These are phyloP conservation scores for Notoglanidium macrostoma DNA, from an alignment of 2,797 vertebrate genomes.

Conservation along the genomic window DNA sequence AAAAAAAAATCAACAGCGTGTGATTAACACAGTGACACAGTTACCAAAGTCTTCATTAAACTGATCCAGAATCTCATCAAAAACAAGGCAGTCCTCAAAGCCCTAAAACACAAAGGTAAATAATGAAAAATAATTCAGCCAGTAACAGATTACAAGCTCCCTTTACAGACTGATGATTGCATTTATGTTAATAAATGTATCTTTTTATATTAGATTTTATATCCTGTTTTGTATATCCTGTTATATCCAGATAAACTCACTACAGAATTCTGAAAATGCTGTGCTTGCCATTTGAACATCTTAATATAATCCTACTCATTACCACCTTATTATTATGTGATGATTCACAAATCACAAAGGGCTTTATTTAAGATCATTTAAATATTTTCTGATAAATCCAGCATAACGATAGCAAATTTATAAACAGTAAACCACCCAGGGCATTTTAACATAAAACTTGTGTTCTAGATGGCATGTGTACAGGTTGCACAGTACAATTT, in stretches of 20 bases:
- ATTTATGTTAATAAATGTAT: background rate
- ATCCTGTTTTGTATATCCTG: background rate
- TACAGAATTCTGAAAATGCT: background rate
- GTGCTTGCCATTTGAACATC: background rate
- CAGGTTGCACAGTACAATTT: background rate
- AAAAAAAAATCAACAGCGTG: background rate
- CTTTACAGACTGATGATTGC: background rate
- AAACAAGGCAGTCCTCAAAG: slow-evolving; percentile 96
- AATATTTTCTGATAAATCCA: background rate
- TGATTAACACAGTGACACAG: slow-evolving; percentile 60
- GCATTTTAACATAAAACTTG: background rate
- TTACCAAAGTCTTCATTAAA: slow-evolving; percentile 87
- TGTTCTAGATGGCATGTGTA: background rate
- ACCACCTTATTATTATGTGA: background rate
- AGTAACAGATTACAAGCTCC: background rate
- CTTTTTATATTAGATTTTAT: background rate
- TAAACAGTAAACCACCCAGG: background rate
- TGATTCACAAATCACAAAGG: background rate
- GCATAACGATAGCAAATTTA: background rate
- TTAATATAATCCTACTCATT: background rate
- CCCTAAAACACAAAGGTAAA: slow-evolving; percentile 75
- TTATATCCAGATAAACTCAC: background rate
- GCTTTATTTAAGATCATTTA: background rate
- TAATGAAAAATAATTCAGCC: background rate
- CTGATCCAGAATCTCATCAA: slow-evolving; percentile 90